Percentiles rank a stretch among this genome's conserved stretches.
These are phyloP conservation scores for Todus mexicanus DNA, from an alignment of 2,797 vertebrate species.

Conservation along the genomic window DNA sequence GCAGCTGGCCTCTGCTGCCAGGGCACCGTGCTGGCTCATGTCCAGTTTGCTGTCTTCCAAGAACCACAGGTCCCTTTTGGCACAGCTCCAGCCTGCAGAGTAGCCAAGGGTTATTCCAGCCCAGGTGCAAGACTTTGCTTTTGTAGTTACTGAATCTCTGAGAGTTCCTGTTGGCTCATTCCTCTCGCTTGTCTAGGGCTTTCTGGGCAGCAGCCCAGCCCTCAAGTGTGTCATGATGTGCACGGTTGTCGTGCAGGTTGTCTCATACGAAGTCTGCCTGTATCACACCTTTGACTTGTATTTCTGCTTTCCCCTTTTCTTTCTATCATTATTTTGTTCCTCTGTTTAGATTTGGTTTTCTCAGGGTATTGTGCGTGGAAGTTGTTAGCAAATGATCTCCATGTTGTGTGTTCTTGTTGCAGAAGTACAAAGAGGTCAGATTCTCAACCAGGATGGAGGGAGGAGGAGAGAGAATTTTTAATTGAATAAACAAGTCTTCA, in stretches of 20 bases:
- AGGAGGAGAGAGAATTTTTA: not conserved
- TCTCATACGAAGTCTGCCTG: not conserved
- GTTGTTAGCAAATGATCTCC: not conserved
- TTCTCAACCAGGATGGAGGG: not conserved
- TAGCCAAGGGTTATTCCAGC: not conserved
- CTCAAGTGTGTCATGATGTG: rapidly evolving
- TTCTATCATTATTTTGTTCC: not conserved
- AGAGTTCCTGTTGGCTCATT: not conserved
- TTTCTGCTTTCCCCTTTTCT: not conserved
- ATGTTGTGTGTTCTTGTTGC: not conserved
- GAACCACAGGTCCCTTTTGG: not conserved
- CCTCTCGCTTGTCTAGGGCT: not conserved
- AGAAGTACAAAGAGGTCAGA: not conserved
- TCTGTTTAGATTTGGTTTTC: not conserved
- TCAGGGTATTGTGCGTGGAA: not conserved
- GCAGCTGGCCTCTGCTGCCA: not conserved
- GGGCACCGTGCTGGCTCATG: not conserved
- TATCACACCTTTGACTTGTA: not conserved
- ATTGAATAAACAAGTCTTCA: not conserved
- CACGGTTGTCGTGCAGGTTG: not conserved
- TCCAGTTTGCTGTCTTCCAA: not conserved
- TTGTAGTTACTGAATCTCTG: not conserved
- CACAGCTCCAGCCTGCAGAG: not conserved
- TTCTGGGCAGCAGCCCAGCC: not conserved
- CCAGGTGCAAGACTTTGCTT: not conserved